These are phyloP conservation scores for Aphaenogaster floridana DNA, from an alignment of 1,140 invertebrate species.

Conservation along the genomic window DNA sequence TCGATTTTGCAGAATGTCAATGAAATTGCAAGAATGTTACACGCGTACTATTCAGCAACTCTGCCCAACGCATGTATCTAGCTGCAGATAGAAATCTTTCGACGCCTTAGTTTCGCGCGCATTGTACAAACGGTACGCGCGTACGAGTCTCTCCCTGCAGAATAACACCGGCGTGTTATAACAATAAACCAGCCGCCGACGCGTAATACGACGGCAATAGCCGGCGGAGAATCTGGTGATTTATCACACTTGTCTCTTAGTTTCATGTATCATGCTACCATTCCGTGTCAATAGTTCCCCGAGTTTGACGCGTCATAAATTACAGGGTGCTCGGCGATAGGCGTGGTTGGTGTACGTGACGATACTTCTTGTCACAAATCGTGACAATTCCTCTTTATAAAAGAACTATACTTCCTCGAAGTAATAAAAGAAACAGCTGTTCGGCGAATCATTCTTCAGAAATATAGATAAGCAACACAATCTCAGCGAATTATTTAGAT, in stretches of 20 bases:
- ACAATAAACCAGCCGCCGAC: constrained; percentile 51
- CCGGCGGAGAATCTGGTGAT: constrained; percentile 41
- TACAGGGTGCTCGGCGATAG: constrained; percentile 4
- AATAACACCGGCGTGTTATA: constrained; percentile 1
- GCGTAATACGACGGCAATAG: constrained; percentile 43
- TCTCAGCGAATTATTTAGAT: background rate
- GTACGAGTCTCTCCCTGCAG: background rate
- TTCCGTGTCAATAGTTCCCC: constrained; percentile 46
- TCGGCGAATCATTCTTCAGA: background rate
- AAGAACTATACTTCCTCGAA: background rate
- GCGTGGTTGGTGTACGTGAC: constrained; percentile 11
- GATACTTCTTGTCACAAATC: constrained; percentile 5
- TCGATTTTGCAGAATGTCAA: constrained; percentile 49
- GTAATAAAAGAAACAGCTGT: background rate
- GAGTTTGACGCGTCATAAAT: constrained; percentile 34
- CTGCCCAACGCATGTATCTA: constrained; percentile 7
- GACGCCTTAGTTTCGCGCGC: constrained; percentile 34
- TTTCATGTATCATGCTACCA: constrained; percentile 5
- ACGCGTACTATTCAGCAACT: constrained; percentile 38
- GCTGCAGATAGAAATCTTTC: constrained; percentile 55
- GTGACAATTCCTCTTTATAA: constrained; percentile 6
- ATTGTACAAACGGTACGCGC: constrained; percentile 19
- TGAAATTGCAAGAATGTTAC: constrained; percentile 51
- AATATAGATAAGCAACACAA: background rate
- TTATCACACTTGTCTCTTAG: constrained; percentile 44